A percentile compares a stretch with the other conserved stretches of the same genome.
These are phyloP conservation scores for Nixonia krombeini DNA, from an alignment of 1,140 invertebrate species.

Conservation along the genomic window DNA sequence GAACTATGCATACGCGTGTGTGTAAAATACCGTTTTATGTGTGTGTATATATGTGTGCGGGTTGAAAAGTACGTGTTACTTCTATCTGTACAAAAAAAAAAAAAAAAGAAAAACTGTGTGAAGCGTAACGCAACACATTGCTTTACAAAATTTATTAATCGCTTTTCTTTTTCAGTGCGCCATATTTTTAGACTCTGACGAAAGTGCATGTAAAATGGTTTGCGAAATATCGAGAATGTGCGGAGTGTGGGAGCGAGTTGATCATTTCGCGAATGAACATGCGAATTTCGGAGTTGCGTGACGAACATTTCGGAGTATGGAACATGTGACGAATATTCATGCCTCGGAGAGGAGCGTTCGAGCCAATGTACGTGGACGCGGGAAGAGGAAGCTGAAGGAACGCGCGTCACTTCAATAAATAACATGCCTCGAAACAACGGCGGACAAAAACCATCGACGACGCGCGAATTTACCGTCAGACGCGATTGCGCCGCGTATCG, in stretches of 20 bases:
- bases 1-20: too few relatives aligned
- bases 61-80: too few relatives aligned
- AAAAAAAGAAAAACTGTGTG: too few relatives aligned
- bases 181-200: constrained; percentile 2
- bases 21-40: too few relatives aligned
- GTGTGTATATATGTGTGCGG: too few relatives aligned
- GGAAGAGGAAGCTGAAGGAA: constrained; percentile 31
- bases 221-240: too few relatives aligned
- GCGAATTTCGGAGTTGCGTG: neutral
- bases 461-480: constrained; percentile 49
- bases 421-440: constrained; percentile 36
- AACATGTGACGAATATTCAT: too few relatives aligned
- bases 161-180: constrained; percentile 27
- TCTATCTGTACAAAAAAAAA: too few relatives aligned
- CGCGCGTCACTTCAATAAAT: constrained; percentile 42
- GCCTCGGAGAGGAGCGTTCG: neutral
- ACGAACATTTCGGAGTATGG: neutral
- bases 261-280: too few relatives aligned
- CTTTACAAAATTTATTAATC: neutral
- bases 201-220: too few relatives aligned
- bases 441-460: constrained; percentile 45
- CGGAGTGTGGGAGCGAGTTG: too few relatives aligned
- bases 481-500: constrained; percentile 39
- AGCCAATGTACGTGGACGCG: neutral
- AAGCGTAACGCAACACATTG: too few relatives aligned